phyloP scores from a whole-genome alignment of 53 echinoderm and acorn worm species.

The Astropecten irregularis region DNA sequence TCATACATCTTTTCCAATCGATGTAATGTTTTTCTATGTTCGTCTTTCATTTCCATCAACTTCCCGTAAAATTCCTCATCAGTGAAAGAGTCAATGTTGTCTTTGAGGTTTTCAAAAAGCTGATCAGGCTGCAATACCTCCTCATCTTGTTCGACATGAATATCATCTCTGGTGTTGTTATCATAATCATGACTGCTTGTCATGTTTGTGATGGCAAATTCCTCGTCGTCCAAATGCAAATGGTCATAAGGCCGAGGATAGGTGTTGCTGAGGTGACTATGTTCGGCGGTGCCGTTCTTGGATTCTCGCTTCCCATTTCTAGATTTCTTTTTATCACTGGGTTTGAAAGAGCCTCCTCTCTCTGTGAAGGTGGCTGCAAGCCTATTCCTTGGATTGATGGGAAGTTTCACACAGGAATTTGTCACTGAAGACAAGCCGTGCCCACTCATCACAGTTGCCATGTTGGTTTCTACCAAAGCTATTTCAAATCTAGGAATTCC shows the following conservation, averaged over 20 bases:
- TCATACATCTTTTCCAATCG: constrained; percentile 78
- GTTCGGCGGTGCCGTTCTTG: not conserved
- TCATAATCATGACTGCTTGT: not conserved
- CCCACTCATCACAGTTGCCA: constrained; percentile 68
- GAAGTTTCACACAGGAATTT: constrained; percentile 87
- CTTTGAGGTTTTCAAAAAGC: constrained; percentile 66
- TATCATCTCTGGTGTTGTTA: not conserved
- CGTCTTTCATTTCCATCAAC: constrained; percentile 67
- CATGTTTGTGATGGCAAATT: not conserved
- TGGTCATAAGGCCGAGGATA: too few relatives aligned
- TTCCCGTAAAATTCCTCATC: constrained; percentile 86
- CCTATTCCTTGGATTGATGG: constrained; percentile 77
- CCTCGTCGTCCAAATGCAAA: not conserved
- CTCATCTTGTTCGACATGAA: not conserved
- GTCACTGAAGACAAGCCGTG: constrained; percentile 84
- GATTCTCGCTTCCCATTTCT: not conserved
- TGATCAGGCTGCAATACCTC: constrained; percentile 49
- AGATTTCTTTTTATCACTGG: not conserved
- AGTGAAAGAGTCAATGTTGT: constrained; percentile 69
- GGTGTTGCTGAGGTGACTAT: too few relatives aligned
- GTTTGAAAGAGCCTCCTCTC: constrained; percentile 51
- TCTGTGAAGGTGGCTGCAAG: constrained; percentile 76
- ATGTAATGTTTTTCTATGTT: constrained; percentile 75
- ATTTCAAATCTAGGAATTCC: constrained; percentile 22
- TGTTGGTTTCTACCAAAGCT: constrained; percentile 69